These are phyloP conservation scores for Metacarcinus magister DNA, from an alignment of 2,888 invertebrate genomes.

Conservation along the genomic window DNA sequence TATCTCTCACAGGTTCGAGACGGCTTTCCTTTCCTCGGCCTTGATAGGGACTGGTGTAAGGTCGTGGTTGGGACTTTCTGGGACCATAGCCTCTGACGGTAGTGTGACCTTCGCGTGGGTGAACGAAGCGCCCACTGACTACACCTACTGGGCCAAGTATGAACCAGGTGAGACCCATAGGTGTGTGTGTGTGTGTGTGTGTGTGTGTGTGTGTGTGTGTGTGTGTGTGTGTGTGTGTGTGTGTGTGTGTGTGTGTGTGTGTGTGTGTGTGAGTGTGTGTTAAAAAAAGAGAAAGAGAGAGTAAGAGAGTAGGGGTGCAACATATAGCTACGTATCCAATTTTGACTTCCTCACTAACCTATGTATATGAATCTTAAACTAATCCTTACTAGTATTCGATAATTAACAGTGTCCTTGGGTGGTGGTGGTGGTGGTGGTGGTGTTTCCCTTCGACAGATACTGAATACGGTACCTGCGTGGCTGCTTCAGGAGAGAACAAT, in stretches of 20 bases:
- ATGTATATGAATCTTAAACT: no score
- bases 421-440: no score
- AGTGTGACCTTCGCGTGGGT: constrained; percentile 73
- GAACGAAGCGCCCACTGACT: constrained; percentile 68
- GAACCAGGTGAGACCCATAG: constrained; percentile 71
- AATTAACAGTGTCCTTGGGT: no score
- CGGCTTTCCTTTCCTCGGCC: constrained; percentile 60
- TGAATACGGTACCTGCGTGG: constrained; percentile 47
- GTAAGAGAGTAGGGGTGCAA: neutral
- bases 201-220: neutral
- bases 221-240: neutral
- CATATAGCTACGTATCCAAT: neutral
- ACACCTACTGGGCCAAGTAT: constrained; percentile 77
- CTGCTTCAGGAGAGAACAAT: neutral
- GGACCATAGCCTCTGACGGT: neutral
- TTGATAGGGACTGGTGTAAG: constrained; percentile 8
- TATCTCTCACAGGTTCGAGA: constrained; percentile 62
- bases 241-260: neutral
- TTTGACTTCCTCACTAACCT: no score
- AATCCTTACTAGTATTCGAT: no score
- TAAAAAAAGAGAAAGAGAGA: neutral
- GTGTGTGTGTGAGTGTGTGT: neutral
- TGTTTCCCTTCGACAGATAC: neutral
- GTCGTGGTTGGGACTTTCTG: constrained; percentile 74
- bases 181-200: neutral